Base-by-base conservation (phyloP, 2,888 invertebrate species). In the Tenodera sinensis region DNA sequence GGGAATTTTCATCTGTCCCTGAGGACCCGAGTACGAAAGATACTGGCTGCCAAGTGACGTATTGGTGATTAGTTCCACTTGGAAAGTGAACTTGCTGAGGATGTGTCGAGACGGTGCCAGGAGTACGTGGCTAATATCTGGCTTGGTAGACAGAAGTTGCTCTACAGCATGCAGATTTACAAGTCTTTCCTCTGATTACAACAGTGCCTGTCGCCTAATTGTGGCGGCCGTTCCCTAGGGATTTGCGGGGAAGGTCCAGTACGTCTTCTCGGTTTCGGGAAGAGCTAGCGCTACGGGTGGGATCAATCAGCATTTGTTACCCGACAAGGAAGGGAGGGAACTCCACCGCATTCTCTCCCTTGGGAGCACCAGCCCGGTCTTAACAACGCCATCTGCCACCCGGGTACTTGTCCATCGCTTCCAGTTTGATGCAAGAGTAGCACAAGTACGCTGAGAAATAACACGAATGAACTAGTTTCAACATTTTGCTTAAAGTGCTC, bases 271-370 rank as follows among this genome's bases (percentile, higher is more conserved):
- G 71, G 54, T 34, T 71, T 71, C 54, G 54, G 25, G 54, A 71
- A 71, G 54, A 71, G 54, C 54, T 15, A 15, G 15, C 82, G 82
- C 84, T 84, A 71, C 25, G 54, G 54, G 54, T 20, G 20, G 71
- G 84, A 89, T 89, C 89, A 89, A 87, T 87, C 89, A 88, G 88
- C 88, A 89, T 89, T 89, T 89, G 89, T 87, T 89, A 89, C 71
- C 89, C 87, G 84, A 89, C 81, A 28, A 82, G 83, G 27, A 84
- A 54, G 71, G 34, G 87, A 81, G 28, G 89, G 89, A 87, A 71
- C 54, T 71, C 20, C 54, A 71, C 54, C 54, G 54, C 54, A 71
- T 71, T 71, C 54, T 25, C 54, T 71, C 54, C 54, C 54, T 71
- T 71, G 54, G 54, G 54, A 71, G 20, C 54, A 71, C 54, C 54